These are phyloP conservation scores for Protodeltote pygarga DNA, from an alignment of 2,888 invertebrate species.

Conservation along the genomic window DNA sequence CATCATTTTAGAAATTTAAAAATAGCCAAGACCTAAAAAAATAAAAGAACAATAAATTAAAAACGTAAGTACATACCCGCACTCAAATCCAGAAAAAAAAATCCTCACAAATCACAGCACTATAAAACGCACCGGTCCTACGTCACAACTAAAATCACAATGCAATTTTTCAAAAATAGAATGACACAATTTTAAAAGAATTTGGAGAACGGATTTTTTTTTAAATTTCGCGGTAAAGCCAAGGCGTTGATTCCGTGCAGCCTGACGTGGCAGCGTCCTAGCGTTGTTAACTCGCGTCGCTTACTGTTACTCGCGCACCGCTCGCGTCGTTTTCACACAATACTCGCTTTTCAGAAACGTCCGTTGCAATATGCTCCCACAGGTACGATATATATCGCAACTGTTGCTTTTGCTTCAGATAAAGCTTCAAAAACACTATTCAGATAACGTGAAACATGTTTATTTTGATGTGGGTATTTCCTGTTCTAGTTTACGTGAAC, in stretches of 20 bases:
- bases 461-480: neutral
- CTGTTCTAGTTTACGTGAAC: neutral
- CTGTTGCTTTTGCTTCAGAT: constrained; percentile 59
- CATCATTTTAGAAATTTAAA: neutral
- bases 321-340: constrained; percentile 54
- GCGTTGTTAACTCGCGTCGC: constrained; percentile 66
- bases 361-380: constrained; percentile 40
- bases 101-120: constrained; percentile 37
- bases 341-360: constrained; percentile 47
- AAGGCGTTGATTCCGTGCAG: constrained; percentile 38
- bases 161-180: constrained; percentile 24
- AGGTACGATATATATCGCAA: constrained; percentile 44
- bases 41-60: neutral
- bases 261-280: constrained; percentile 57
- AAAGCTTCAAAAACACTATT: constrained; percentile 22
- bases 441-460: constrained; percentile 5
- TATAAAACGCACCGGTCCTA: constrained; percentile 16
- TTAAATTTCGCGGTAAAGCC: constrained; percentile 55
- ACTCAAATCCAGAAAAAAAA: constrained; percentile 33
- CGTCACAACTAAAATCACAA: constrained; percentile 8
- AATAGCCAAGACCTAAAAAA: neutral
- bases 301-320: constrained; percentile 63
- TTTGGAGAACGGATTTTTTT: constrained; percentile 41
- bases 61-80: constrained; percentile 31
- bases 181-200: constrained; percentile 14